Evolutionary conservation across 1,140 invertebrate genomes (phyloP).

Genomic region (Antheraea pernyi): DNA sequence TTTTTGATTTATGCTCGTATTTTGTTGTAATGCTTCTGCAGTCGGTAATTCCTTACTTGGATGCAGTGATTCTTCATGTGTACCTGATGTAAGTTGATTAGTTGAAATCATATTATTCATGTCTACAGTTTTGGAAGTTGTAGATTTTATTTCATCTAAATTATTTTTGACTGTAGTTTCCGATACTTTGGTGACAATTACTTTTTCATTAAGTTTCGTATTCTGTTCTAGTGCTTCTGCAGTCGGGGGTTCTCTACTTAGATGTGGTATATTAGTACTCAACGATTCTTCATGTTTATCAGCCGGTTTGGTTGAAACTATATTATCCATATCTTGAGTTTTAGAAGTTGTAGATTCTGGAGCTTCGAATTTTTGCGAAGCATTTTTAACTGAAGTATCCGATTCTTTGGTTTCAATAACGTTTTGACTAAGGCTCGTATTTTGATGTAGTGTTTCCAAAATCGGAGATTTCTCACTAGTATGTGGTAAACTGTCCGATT

Average conservation of each 20-base stretch:
- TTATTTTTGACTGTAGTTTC: slow-evolving; percentile 8
- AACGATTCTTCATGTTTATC: not conserved
- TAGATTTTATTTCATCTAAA: not conserved
- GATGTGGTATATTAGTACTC: slow-evolving; percentile 25
- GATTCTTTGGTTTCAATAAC: too few relatives aligned
- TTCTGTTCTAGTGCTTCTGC: slow-evolving; percentile 60
- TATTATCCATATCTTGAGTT: too few relatives aligned
- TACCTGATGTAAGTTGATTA: not conserved
- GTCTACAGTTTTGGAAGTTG: not conserved
- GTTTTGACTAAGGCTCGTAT: too few relatives aligned
- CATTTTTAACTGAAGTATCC: too few relatives aligned
- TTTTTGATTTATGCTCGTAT: slow-evolving; percentile 30
- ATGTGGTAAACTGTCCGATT: too few relatives aligned
- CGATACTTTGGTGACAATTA: slow-evolving; percentile 1
- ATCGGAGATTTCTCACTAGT: too few relatives aligned
- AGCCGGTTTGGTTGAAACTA: too few relatives aligned
- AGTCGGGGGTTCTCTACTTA: slow-evolving; percentile 47
- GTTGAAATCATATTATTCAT: not conserved
- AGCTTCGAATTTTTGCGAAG: too few relatives aligned
- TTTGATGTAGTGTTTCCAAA: too few relatives aligned
- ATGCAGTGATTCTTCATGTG: slow-evolving; percentile 22
- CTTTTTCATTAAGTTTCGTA: slow-evolving; percentile 26
- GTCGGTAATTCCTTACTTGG: slow-evolving; percentile 50
- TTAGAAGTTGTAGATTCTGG: too few relatives aligned
- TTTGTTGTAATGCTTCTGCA: slow-evolving; percentile 59